Conservation (phyloP, 2,888 invertebrate genomes). For the Brachyptera risi region DNA sequence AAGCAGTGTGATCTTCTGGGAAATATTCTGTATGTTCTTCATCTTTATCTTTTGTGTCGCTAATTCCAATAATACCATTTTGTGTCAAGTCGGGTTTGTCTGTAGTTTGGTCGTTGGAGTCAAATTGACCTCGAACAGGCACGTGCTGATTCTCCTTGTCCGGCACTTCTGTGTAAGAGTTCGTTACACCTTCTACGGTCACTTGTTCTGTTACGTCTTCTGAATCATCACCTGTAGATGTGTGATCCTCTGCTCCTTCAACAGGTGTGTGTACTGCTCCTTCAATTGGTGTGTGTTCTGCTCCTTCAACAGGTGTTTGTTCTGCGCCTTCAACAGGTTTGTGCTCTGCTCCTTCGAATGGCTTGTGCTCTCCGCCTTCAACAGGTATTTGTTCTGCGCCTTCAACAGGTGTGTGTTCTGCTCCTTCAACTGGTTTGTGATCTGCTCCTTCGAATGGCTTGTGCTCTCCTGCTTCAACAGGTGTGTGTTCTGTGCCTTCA, state of each 20-base stretch:
- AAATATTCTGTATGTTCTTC: too few relatives aligned
- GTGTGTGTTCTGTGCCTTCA: background rate
- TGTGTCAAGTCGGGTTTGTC: too few relatives aligned
- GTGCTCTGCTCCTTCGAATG: conserved; percentile 22
- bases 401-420: background rate
- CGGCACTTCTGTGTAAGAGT: too few relatives aligned
- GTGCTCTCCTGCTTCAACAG: background rate
- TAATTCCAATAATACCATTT: too few relatives aligned
- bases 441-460: background rate
- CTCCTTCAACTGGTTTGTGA: background rate
- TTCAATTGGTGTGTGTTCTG: conserved; percentile 15
- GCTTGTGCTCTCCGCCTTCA: too few relatives aligned
- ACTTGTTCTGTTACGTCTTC: conserved; percentile 19
- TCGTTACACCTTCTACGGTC: too few relatives aligned
- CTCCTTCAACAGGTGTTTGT: conserved; percentile 29
- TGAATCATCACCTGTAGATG: conserved; percentile 13
- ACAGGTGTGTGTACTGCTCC: conserved; percentile 26
- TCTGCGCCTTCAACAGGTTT: conserved; percentile 21
- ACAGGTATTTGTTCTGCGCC: conserved; percentile 15
- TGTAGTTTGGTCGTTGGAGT: too few relatives aligned
- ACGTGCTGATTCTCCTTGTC: too few relatives aligned
- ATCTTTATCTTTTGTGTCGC: too few relatives aligned
- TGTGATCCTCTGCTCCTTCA: conserved; percentile 24
- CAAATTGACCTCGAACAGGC: background rate
- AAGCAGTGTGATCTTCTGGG: too few relatives aligned